Evolutionary conservation across 2,888 invertebrate species (phyloP).

Genomic region (Trichogramma dendrolimi): DNA sequence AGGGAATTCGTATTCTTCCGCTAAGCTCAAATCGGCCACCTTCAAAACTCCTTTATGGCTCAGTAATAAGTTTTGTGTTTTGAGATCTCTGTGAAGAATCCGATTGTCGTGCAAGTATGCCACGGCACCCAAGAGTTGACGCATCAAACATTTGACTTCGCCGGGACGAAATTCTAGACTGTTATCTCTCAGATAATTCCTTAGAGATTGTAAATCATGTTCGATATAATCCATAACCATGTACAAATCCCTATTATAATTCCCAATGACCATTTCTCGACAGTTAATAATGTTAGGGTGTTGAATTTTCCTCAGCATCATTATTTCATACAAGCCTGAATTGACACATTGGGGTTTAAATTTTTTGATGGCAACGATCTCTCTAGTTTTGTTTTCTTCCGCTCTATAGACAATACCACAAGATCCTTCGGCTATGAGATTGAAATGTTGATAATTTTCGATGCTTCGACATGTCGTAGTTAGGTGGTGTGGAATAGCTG

Average conservation of each 20-base stretch:
- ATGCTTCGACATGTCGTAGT: constrained; percentile 76
- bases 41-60: constrained; percentile 86
- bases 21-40: constrained; percentile 93
- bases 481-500: too few relatives aligned
- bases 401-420: constrained; percentile 98
- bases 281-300: constrained; percentile 98
- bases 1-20: constrained; percentile 96
- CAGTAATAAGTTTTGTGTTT: constrained; percentile 93
- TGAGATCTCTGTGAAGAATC: constrained; percentile 97
- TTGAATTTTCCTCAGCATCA: constrained; percentile 85
- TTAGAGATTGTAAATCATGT: constrained; percentile 94
- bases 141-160: constrained; percentile 94
- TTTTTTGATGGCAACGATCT: constrained; percentile 95
- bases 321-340: constrained; percentile 95
- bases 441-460: constrained; percentile 96
- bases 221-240: constrained; percentile 99
- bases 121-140: constrained; percentile 86
- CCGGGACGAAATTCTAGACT: constrained; percentile 75
- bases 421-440: constrained; percentile 98
- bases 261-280: constrained; percentile 96
- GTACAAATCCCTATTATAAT: constrained; percentile 98
- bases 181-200: constrained; percentile 94
- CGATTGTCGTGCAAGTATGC: constrained; percentile 98
- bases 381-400: constrained; percentile 90
- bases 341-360: constrained; percentile 99